Percentiles rank a stretch among this genome's conserved stretches.
Conservation (phyloP, 2,113 vertebrate genomes). For the Edolisoma coerulescens region DNA sequence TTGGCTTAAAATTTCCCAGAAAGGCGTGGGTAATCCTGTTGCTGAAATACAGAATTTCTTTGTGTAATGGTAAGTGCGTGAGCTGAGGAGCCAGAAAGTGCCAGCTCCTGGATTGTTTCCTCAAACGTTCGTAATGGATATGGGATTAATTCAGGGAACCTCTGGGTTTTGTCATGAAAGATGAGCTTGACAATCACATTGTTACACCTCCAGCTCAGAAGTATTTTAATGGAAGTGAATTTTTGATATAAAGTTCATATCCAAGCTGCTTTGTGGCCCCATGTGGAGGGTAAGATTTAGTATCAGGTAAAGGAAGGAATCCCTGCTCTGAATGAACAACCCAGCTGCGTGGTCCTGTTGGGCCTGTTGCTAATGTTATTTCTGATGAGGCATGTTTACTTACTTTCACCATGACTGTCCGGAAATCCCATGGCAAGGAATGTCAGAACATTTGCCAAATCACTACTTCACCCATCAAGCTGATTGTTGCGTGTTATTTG, state of each 20-base stretch:
- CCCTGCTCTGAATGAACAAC: not conserved
- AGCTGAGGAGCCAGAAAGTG: not conserved
- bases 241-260: not conserved
- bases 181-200: not conserved
- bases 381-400: slow-evolving; percentile 30
- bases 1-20: not conserved
- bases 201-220: not conserved
- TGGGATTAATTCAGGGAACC: not conserved
- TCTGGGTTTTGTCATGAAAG: not conserved
- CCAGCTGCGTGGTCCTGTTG: not conserved
- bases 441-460: slow-evolving; percentile 28
- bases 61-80: not conserved
- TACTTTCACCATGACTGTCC: slow-evolving; percentile 33
- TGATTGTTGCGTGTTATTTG: not conserved
- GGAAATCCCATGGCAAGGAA: slow-evolving; percentile 49
- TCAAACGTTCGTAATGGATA: not conserved
- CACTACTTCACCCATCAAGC: slow-evolving; percentile 47
- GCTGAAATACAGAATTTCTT: not conserved
- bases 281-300: not conserved
- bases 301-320: not conserved
- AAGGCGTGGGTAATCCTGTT: not conserved
- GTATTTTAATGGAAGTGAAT: not conserved
- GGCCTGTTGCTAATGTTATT: slow-evolving; percentile 12
- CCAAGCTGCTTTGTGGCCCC: not conserved
- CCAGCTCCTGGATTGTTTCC: not conserved